Evolutionary conservation across 2,888 invertebrate genomes (phyloP).

Genomic region (Protonemura montana): DNA sequence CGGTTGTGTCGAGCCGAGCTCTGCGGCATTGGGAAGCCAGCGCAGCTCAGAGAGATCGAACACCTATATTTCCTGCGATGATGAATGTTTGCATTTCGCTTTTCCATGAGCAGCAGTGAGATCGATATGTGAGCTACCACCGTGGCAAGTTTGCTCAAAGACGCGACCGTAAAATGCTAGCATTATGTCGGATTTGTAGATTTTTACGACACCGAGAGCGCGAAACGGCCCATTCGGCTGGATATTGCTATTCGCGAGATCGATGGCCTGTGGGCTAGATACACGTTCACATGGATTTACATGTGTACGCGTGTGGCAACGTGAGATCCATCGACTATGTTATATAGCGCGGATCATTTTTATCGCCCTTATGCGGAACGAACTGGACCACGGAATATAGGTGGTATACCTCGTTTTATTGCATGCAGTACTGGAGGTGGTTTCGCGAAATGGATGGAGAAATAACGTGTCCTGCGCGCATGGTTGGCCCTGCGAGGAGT

Average conservation of each 20-base stretch:
- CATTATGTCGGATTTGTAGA: constrained; percentile 4
- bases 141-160: background rate
- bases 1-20: background rate
- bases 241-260: background rate
- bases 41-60: background rate
- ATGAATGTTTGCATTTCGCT: constrained; percentile 12
- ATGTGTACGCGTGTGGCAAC: background rate
- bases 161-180: background rate
- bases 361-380: background rate
- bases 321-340: background rate
- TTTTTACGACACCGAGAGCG: background rate
- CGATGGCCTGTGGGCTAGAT: background rate
- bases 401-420: too few species aligned
- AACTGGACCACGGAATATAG: background rate
- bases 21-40: background rate
- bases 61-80: background rate
- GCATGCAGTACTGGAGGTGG: background rate
- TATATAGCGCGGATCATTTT: background rate
- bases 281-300: background rate
- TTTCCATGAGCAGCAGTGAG: background rate
- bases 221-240: background rate
- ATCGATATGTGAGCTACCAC: background rate
- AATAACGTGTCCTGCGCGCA: background rate
- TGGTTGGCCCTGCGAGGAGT: too few species aligned
- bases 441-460: background rate